phyloP scores from a whole-genome alignment of 2,797 vertebrate species.

The Scleropages formosus region DNA sequence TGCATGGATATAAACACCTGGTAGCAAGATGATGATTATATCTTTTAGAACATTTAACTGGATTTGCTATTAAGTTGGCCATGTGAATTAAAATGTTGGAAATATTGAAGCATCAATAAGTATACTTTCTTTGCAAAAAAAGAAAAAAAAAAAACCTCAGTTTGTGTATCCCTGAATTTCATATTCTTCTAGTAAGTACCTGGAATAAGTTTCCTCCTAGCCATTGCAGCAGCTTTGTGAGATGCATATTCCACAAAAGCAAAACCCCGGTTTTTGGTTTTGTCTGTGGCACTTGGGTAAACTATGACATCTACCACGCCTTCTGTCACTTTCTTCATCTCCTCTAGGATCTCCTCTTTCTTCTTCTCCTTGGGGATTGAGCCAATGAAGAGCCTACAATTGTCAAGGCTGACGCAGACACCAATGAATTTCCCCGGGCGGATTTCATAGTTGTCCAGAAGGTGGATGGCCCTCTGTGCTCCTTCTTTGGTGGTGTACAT shows the following conservation, averaged over 20 bases:
- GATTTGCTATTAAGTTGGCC: too few species aligned
- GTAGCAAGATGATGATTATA: too few species aligned
- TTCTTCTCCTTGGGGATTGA: conserved; percentile 90
- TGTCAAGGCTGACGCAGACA: conserved; percentile 90
- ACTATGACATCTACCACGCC: conserved; percentile 91
- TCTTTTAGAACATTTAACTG: too few species aligned
- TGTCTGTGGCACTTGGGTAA: conserved; percentile 78
- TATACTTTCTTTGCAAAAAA: too few species aligned
- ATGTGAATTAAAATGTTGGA: too few species aligned
- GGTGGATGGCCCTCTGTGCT: conserved; percentile 83
- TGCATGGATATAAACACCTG: too few species aligned
- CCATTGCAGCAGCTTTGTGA: conserved; percentile 93
- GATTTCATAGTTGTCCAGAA: conserved; percentile 87
- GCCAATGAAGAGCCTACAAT: conserved; percentile 92
- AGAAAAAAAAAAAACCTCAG: too few species aligned
- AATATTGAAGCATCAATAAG: too few species aligned
- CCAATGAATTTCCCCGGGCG: conserved; percentile 87
- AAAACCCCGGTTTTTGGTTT: conserved; percentile 86
- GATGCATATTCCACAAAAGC: conserved; percentile 93
- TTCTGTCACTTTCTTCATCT: conserved; percentile 89
- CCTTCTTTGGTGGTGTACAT: conserved; percentile 87
- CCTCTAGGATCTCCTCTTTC: conserved; percentile 89
- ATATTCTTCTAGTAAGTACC: conserved; percentile 59
- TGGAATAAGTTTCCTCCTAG: conserved; percentile 84
- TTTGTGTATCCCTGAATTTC: too few species aligned